These are phyloP conservation scores for Tenthredo amoena DNA, from an alignment of 2,888 invertebrate genomes.

Conservation along the genomic window DNA sequence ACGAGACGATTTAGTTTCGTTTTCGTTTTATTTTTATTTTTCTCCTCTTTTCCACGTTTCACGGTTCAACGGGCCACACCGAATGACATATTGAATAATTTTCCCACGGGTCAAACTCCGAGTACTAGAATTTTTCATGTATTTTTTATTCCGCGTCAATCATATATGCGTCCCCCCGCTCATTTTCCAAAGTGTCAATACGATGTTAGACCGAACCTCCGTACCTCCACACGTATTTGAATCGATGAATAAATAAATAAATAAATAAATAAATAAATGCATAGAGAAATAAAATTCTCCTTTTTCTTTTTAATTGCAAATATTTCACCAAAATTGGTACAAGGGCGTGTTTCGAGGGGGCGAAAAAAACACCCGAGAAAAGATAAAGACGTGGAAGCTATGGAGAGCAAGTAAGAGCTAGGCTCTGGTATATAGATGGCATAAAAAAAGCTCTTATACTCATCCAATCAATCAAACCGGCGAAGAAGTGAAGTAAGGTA, in stretches of 20 bases:
- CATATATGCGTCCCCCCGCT: not conserved
- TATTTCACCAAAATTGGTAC: not conserved
- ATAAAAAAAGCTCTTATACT: constrained; percentile 10
- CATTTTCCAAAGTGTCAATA: constrained; percentile 6
- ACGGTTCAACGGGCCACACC: not conserved
- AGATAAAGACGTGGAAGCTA: not conserved
- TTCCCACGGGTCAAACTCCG: not conserved
- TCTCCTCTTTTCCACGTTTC: not conserved
- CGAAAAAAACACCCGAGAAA: not conserved
- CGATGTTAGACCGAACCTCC: not conserved
- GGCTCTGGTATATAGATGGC: not conserved
- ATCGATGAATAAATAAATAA: not conserved
- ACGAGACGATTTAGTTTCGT: not conserved
- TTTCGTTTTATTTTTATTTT: not conserved
- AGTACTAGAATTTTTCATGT: not conserved
- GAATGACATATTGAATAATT: not conserved
- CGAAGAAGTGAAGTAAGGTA: not conserved
- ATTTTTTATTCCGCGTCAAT: not conserved
- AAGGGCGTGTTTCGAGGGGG: not conserved
- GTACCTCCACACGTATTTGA: not conserved
- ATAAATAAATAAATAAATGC: not conserved
- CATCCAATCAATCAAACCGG: constrained; percentile 45
- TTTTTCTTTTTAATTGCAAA: not conserved
- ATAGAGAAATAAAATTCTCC: not conserved
- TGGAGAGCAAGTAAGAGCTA: not conserved